Evolutionary conservation across 2,797 vertebrate genomes (phyloP).

Genomic region (Notolepis coatsorum): DNA sequence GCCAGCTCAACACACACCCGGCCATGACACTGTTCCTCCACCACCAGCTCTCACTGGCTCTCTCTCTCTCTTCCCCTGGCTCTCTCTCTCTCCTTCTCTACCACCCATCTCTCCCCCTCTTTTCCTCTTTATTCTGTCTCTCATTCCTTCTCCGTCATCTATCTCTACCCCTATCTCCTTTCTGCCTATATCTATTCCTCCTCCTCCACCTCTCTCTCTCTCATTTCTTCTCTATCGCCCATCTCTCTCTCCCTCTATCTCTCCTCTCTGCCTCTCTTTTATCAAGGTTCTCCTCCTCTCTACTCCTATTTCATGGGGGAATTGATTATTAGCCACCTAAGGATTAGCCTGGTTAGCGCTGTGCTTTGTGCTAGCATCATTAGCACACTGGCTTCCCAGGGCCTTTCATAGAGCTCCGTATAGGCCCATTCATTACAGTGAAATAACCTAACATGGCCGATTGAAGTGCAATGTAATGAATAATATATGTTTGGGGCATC

Average conservation of each 20-base stretch:
- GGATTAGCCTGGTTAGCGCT: conserved; percentile 16
- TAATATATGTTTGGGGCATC: conserved; percentile 50
- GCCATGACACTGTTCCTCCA: conserved; percentile 3
- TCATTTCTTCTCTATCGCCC: background rate
- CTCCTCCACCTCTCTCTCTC: background rate
- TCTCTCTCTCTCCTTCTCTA: conserved; percentile 5
- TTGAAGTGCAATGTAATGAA: conserved; percentile 51
- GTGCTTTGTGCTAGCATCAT: conserved; percentile 34
- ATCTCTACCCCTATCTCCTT: background rate
- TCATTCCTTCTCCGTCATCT: conserved; percentile 11
- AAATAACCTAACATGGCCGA: conserved; percentile 35
- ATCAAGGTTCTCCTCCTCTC: background rate
- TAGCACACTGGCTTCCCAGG: conserved; percentile 21
- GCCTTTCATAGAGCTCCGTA: conserved; percentile 21
- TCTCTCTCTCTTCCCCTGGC: conserved; percentile 26
- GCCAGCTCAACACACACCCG: conserved; percentile 30
- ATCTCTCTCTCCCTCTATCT: background rate
- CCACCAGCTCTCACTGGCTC: conserved; percentile 36
- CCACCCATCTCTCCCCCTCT: background rate
- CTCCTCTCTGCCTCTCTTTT: background rate
- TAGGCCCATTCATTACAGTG: background rate
- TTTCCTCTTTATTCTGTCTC: conserved; percentile 17
- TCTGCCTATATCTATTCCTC: background rate
- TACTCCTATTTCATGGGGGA: conserved; percentile 6
- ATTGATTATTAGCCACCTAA: conserved; percentile 35